Evolutionary conservation across 2,888 invertebrate species (phyloP).

Genomic region (Nomada hirtipes): DNA sequence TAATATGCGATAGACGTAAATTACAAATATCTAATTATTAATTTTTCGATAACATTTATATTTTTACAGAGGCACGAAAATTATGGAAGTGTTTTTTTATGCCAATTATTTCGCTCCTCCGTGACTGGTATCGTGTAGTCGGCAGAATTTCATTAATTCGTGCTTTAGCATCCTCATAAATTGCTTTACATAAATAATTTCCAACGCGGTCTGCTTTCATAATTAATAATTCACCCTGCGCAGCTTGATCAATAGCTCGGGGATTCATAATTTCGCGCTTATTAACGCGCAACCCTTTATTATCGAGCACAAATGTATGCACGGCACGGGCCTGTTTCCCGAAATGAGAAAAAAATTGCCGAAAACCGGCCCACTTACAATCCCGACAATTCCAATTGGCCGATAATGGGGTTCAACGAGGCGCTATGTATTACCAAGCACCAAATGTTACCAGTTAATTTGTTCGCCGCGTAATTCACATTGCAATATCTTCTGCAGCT

Average conservation of each 20-base stretch:
- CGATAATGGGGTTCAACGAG: slow-evolving; percentile 16
- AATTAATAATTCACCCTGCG: slow-evolving; percentile 47
- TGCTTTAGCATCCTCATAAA: slow-evolving; percentile 20
- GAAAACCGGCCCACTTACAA: slow-evolving; percentile 24
- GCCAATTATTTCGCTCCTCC: background rate
- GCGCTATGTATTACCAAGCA: slow-evolving; percentile 2
- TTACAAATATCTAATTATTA: no score
- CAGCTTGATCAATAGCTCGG: slow-evolving; percentile 40
- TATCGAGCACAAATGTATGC: slow-evolving; percentile 28
- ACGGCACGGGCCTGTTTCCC: background rate
- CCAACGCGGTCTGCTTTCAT: slow-evolving; percentile 25
- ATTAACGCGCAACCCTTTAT: slow-evolving; percentile 50
- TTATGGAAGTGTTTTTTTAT: background rate
- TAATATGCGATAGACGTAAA: no score
- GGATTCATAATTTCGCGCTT: slow-evolving; percentile 49
- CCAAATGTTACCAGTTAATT: slow-evolving; percentile 50
- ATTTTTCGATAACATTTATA: no score
- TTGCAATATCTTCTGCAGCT: background rate
- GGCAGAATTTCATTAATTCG: slow-evolving; percentile 29
- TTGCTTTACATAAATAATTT: slow-evolving; percentile 48
- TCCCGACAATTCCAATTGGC: slow-evolving; percentile 27
- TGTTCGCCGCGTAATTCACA: background rate
- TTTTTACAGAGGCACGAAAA: no score
- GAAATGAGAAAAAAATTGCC: background rate
- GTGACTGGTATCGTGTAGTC: background rate